Percentiles rank a stretch among this genome's conserved stretches.
Conservation (phyloP, 2,888 invertebrate genomes). For the Rhagonycha lutea region DNA sequence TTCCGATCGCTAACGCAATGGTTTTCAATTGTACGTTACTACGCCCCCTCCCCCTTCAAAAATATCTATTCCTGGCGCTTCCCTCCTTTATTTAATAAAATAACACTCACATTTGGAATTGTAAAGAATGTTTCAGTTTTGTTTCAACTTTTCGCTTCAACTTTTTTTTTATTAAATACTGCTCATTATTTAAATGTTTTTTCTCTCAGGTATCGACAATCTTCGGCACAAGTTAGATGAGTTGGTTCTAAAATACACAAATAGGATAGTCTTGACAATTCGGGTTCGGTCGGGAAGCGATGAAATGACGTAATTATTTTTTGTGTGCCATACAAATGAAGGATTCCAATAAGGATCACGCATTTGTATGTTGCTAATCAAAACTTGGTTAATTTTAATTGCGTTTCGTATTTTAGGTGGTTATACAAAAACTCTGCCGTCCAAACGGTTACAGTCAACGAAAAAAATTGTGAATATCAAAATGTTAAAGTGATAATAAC, state of each 20-base stretch:
- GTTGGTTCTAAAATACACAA: conserved; percentile 59
- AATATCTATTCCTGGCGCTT: too few relatives aligned
- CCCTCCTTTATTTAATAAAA: background rate
- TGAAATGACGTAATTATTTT: conserved; percentile 50
- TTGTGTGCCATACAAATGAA: background rate
- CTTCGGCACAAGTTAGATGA: conserved; percentile 56
- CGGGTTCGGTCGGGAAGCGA: conserved; percentile 63
- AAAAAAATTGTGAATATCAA: conserved; percentile 58
- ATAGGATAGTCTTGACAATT: conserved; percentile 58
- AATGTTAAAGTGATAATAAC: conserved; percentile 64
- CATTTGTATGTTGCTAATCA: background rate
- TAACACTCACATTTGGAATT: background rate
- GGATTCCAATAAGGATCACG: background rate
- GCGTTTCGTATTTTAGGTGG: conserved; percentile 56
- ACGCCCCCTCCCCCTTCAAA: too few relatives aligned
- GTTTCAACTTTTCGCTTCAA: too few relatives aligned
- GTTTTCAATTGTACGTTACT: too few relatives aligned
- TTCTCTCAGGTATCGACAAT: conserved; percentile 54
- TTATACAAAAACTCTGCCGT: conserved; percentile 69
- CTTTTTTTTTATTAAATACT: too few relatives aligned
- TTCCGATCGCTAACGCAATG: background rate
- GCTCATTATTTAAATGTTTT: background rate
- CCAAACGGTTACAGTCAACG: conserved; percentile 56
- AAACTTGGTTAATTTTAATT: background rate
- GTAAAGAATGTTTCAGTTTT: too few relatives aligned